phyloP scores from a whole-genome alignment of 53 echinoderm and acorn worm species.

The Glandiceps talaboti region DNA sequence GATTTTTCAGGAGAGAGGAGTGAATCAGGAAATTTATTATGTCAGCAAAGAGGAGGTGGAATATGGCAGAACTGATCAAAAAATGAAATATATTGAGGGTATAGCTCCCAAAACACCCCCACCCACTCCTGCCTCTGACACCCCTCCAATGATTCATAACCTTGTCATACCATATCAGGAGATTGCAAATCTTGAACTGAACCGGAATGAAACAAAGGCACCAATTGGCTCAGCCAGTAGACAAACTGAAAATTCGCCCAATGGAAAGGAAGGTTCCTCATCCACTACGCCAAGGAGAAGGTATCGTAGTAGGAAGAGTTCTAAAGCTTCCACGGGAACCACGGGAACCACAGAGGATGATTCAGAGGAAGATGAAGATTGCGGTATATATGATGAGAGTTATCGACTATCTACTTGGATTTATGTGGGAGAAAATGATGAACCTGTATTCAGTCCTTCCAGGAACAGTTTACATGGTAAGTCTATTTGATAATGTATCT shows the following conservation, averaged over 20 bases:
- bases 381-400: constrained; percentile 48
- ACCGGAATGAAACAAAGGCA: neutral
- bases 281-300: neutral
- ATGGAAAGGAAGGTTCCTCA: neutral
- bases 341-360: constrained; percentile 9
- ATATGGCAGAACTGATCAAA: neutral
- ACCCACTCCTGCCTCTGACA: neutral
- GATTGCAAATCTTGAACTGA: neutral
- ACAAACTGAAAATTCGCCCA: neutral
- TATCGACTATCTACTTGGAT: constrained; percentile 55
- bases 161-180: neutral
- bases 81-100: no score
- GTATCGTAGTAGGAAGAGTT: neutral
- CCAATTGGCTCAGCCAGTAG: neutral
- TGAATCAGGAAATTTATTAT: no score
- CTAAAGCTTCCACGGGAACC: constrained; percentile 5
- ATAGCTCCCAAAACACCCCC: neutral
- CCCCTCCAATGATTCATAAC: neutral
- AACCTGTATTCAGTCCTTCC: constrained; percentile 8
- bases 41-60: no score
- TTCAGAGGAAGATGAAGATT: constrained; percentile 49
- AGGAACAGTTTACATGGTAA: no score
- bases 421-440: constrained; percentile 38
- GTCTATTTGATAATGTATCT: no score
- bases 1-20: neutral